Evolutionary conservation across 2,113 vertebrate species (phyloP).

Genomic region (Marcusenius ussheri): DNA sequence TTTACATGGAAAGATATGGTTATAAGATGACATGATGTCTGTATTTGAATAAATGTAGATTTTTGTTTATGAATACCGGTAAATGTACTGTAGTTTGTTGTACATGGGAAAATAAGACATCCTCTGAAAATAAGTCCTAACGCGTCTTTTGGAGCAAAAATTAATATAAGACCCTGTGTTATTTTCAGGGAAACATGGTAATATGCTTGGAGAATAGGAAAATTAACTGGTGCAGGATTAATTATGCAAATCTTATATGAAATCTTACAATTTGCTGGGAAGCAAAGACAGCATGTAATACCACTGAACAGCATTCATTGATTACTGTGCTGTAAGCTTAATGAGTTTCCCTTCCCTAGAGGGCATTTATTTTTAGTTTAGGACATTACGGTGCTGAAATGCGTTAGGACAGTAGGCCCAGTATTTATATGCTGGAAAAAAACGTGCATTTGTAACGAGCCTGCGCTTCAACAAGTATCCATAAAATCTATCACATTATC

Average conservation of each 20-base stretch:
- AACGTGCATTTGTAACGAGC: not conserved
- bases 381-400: not conserved
- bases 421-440: not conserved
- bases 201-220: not conserved
- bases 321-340: not conserved
- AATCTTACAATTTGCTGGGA: not conserved
- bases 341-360: not conserved
- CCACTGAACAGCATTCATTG: not conserved
- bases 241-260: not conserved
- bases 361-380: not conserved
- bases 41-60: too few relatives aligned
- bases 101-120: too few relatives aligned
- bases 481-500: not conserved
- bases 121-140: too few relatives aligned
- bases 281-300: not conserved
- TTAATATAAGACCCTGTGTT: too few relatives aligned
- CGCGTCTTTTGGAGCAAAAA: too few relatives aligned
- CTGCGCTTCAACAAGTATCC: not conserved
- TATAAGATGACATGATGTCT: too few relatives aligned
- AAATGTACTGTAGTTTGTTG: too few relatives aligned
- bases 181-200: too few relatives aligned
- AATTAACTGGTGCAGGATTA: not conserved
- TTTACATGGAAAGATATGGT: too few relatives aligned
- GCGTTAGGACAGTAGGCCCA: not conserved
- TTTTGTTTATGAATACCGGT: too few relatives aligned